Evolutionary conservation across 2,888 invertebrate species (phyloP), one percentile per base, ranked within the genome.

Genomic region (Glyphotaelius pellucidus): DNA sequence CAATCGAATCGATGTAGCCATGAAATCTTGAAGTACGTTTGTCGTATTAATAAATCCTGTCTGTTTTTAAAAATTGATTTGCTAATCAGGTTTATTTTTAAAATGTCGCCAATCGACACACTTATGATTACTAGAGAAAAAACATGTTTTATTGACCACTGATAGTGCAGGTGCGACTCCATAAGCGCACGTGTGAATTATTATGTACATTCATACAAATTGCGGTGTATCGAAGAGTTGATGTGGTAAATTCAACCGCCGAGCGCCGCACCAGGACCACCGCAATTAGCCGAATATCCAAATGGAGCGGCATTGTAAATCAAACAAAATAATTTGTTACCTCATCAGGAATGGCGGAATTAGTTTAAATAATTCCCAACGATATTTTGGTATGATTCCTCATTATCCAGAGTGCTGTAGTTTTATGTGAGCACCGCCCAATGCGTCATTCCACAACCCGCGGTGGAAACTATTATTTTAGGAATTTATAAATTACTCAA

Each of bases 271-370:
- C 67, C 9, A 67, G 9, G 2, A 7, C 67, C 67, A 67, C 67
- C 67, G 25, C 67, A 67, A 67, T 67, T 67, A 67, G 9, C 67
- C 67, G 4, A 67, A 67, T 67, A 67, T 67, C 9, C 67, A 67
- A 67, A 67, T 67, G 67, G 67, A 67, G 25, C 67, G 67, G 67
- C 67, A 25, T n/a, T 67, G n/a, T n/a, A 67, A 67, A 67, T n/a
- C 67, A 67, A 67, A 67, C 67, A 67, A 67, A 67, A 67, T 67
- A 67, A n/a, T 67, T 67, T 67, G n/a, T 67, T 67, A n/a, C 67
- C 9, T 9, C 9, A 67, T 67, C 19, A 19, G 67, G 7, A 25
- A 67, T 67, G 25, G 25, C 1, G 67, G 25, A 67, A 25, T 67
- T 9, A 25, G 7, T 67, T 25, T 9, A n/a, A 25, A 67, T 25